Evolutionary conservation across 1,140 invertebrate genomes (phyloP), one percentile per base, ranked within the genome.

Genomic region (Helicorthomorpha holstii): DNA sequence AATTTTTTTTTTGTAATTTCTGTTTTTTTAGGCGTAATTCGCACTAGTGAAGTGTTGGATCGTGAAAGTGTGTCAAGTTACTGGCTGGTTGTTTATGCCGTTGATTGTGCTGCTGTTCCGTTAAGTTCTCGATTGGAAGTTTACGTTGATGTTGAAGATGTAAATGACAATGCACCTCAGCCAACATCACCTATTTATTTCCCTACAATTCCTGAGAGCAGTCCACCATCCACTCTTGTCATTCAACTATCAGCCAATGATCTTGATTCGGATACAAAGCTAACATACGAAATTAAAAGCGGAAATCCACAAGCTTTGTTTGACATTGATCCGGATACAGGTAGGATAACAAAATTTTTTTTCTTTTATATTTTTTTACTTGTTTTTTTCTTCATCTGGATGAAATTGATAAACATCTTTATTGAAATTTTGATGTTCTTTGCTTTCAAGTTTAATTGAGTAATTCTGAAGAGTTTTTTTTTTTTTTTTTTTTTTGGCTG

Each of bases 91-190:
- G 77, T 97, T 38, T 84, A 83, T 63, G 92, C 91, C 1, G 79
- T 87, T 62, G 92, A 96, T 69, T 78, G 83, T 54, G 89, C 85
- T 0, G 78, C 92, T 12, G 85, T 90, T 22, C 87, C 89, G 1
- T 69, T 87, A 2, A 81, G 81, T 62, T 76, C 83, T 27, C 84
- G 82, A 61, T 71, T 87, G 21, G 78, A 88, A 73, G 82, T 96
- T n/a, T 93, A 83, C 66, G 77, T 96, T 27, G 75, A 82, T 61
- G 81, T 97, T 46, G 66, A 80, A 43, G 88, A 97, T 67, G 83
- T 84, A 61, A 97, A 97, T 69, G 92, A 98, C 71, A 90, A 94
- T 69, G 79, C 81, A 22, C 91, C 93, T 21, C 71, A 92, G n/a
- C n/a, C n/a, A n/a, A n/a, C 49, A 50, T 75, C 80, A 51, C 84